phyloP scores from a whole-genome alignment of 92 coral and sea anemone species.

The Diadumene lineata region DNA sequence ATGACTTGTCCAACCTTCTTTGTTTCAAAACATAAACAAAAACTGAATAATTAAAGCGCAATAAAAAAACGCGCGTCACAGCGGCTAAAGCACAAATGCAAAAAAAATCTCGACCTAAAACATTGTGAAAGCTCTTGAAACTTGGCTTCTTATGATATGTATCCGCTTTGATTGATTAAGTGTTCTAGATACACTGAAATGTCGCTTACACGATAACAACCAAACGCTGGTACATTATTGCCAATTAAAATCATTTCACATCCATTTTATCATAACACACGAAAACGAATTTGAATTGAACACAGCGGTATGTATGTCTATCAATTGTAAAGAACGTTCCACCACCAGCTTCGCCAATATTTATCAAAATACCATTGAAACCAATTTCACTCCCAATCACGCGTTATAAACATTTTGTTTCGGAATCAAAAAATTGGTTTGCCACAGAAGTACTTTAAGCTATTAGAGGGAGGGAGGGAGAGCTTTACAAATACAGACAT shows the following conservation, averaged over 20 bases:
- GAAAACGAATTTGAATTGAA: background rate
- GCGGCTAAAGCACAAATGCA: background rate
- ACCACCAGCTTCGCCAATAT: background rate
- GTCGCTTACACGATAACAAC: background rate
- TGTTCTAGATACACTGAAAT: background rate
- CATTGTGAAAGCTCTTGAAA: background rate
- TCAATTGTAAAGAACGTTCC: background rate
- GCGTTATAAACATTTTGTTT: background rate
- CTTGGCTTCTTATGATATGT: background rate
- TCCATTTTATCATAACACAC: constrained; percentile 8
- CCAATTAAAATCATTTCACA: constrained; percentile 6
- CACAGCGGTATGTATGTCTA: background rate
- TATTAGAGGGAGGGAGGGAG: background rate
- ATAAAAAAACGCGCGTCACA: constrained; percentile 1
- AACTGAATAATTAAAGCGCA: background rate
- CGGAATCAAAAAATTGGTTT: background rate
- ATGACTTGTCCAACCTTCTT: constrained; percentile 30
- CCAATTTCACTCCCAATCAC: background rate
- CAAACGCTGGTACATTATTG: background rate
- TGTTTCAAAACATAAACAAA: constrained; percentile 13
- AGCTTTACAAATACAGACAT: no score
- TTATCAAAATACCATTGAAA: no score
- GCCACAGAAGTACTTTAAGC: background rate
- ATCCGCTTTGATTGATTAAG: background rate
- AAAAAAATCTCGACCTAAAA: background rate